Evolutionary conservation across 2,888 invertebrate species (phyloP), one percentile per base, ranked within the genome.

Genomic region (Cetonia aurata): DNA sequence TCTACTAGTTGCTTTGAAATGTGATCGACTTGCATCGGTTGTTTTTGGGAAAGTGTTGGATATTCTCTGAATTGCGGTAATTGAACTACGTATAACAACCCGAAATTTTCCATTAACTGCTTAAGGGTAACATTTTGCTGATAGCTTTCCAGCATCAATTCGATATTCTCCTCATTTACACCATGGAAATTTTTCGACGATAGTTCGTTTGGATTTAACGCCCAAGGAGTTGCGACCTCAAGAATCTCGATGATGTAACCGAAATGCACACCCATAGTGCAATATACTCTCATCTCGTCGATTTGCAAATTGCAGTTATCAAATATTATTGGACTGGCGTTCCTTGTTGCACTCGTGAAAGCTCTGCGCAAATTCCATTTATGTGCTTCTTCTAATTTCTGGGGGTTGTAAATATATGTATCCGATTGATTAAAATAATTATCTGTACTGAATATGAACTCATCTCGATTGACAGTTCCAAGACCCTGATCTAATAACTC

Each of bases 231-330:
- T 50, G 88, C 87, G 0, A 96, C 93, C 81, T 96, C 96, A 0
- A 96, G 73, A 0, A 96, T 86, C 83, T 93, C 91, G 42, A 97
- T 84, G 12, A 88, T 80, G 81, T 97, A 98, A 0, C 92, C 92
- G 81, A 90, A 85, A 53, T 86, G 82, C 0, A 92, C 87, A 0
- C 91, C 96, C 81, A 88, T 83, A 31, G 82, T 81, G 0, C 89
- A 89, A 84, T 96, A 96, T 0, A 91, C 88, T 74, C 86, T 93
- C 97, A 95, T 85, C 97, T 96, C 96, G 96, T 96, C 6, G 88
- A 77, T 81, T 91, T 86, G n/a, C 1, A 90, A 87, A 80, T 97
- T 95, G 0, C 97, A 98, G 80, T 98, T 98, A 80, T 97, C 97
- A 67, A 98, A 89, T 67, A 98, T 89, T 12, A 97, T 85, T 0